Evolutionary conservation across 2,113 vertebrate species (phyloP), one percentile per base, ranked within the genome.

Genomic region (Callipepla californica): DNA sequence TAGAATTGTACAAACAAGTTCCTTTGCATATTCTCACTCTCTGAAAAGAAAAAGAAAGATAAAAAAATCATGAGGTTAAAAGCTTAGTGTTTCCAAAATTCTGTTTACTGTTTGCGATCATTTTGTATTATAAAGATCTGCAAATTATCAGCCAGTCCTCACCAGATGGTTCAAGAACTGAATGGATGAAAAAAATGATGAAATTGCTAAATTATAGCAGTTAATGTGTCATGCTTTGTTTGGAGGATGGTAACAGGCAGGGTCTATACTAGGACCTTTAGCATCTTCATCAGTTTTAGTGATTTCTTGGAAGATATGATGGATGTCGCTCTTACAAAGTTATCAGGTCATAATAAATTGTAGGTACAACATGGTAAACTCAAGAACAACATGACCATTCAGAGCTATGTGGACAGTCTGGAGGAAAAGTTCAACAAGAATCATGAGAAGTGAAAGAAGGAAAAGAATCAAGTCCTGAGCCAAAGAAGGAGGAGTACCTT

Each of bases 181-280:
- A 1, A 44, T 50, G 44, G 8, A 4, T 77, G 30, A 50, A 85
- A 83, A 61, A 11, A 69, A 66, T 6, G 7, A 10, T 65, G 57
- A 36, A 55, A 42, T 65, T 47, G 23, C 10, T 25, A 22, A 28
- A 65, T 26, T 16, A 28, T 0, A 76, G 28, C 0, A 0, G 9
- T 48, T 76, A 77, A 19, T 36, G 13, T 7, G 3, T 36, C 22
- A 19, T 30, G 11, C 11, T 88, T 80, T 90, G 7, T 23, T 26
- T 77, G 4, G 5, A 38, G 13, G 8, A 13, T 69, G 22, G 45
- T 76, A 58, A 21, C 11, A 7, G 26, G 42, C 11, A 14, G 30
- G 13, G 7, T 85, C 8, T 69, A 36, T 77, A 0, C 2, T 25
- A 34, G 11, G 19, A 42, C 58, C 11, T 66, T 72, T 72, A 82